Conservation (phyloP, 2,113 vertebrate genomes). For the Struthidea cinerea region DNA sequence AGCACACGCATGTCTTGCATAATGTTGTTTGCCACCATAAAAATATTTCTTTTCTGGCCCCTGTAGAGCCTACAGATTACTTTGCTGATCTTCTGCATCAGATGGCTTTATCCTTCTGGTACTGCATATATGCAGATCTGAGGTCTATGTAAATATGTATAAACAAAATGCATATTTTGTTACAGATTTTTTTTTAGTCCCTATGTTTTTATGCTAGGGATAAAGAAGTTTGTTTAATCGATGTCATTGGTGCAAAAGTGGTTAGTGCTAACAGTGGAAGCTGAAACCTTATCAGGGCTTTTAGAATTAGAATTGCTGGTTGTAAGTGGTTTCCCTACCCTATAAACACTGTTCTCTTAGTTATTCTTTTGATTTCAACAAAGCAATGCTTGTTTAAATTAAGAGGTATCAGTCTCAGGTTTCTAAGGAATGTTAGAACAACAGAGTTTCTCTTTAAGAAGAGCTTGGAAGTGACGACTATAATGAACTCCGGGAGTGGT, state of each 20-base stretch:
- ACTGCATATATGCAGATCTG: neutral
- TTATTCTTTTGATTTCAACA: neutral
- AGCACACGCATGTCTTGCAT: neutral
- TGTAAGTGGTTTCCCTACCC: neutral
- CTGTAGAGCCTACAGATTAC: slow-evolving; percentile 25
- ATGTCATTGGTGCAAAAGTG: neutral
- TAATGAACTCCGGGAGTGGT: neutral
- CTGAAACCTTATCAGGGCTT: neutral
- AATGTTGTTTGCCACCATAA: neutral
- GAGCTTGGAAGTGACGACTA: neutral
- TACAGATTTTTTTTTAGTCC: slow-evolving; percentile 45
- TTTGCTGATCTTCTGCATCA: slow-evolving; percentile 45
- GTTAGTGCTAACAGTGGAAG: neutral
- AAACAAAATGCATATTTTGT: slow-evolving; percentile 48
- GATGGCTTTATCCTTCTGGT: slow-evolving; percentile 51
- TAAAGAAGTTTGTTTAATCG: slow-evolving; percentile 13
- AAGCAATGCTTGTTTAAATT: neutral
- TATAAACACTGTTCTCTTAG: neutral
- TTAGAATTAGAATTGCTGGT: neutral
- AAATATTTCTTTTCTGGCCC: slow-evolving; percentile 15
- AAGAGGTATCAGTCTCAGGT: neutral
- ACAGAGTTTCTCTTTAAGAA: neutral
- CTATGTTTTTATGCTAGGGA: neutral
- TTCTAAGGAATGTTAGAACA: slow-evolving; percentile 1
- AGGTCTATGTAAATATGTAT: slow-evolving; percentile 33